Conservation (phyloP, 2,113 vertebrate species). For the Rhinopomastus cyanomelas region DNA sequence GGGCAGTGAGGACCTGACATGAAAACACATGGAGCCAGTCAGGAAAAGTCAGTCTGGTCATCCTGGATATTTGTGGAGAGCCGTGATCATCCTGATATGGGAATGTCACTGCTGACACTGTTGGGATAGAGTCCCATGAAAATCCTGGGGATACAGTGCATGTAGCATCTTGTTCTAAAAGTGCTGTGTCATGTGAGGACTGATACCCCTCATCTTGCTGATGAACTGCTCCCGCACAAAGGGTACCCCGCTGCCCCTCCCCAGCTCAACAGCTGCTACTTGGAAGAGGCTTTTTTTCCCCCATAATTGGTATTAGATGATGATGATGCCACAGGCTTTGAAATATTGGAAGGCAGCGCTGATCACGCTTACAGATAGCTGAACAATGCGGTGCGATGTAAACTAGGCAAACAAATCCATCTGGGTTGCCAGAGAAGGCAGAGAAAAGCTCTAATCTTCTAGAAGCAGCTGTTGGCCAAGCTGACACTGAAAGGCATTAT, state of each 20-base stretch:
- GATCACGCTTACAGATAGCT: constrained; percentile 70
- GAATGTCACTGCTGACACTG: not conserved
- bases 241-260: constrained; percentile 18
- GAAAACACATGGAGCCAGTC: not conserved
- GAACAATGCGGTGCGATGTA: constrained; percentile 69
- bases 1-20: not conserved
- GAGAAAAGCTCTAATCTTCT: constrained; percentile 72
- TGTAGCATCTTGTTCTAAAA: constrained; percentile 17
- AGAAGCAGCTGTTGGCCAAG: constrained; percentile 72
- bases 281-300: constrained; percentile 48
- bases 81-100: accelerated
- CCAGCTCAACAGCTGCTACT: constrained; percentile 67
- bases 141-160: not conserved
- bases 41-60: not conserved
- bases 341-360: constrained; percentile 66
- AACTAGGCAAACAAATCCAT: constrained; percentile 71
- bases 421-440: constrained; percentile 70
- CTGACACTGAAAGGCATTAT: constrained; percentile 69
- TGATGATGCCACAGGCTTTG: constrained; percentile 65
- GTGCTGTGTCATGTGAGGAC: constrained; percentile 33
- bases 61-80: not conserved
- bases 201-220: constrained; percentile 25
- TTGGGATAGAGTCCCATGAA: not conserved
- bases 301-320: constrained; percentile 66
- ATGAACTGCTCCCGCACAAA: constrained; percentile 52